A percentile compares a stretch with the other conserved stretches of the same genome.
Conservation (phyloP, 2,888 invertebrate genomes). For the Tryphoninae sp. region DNA sequence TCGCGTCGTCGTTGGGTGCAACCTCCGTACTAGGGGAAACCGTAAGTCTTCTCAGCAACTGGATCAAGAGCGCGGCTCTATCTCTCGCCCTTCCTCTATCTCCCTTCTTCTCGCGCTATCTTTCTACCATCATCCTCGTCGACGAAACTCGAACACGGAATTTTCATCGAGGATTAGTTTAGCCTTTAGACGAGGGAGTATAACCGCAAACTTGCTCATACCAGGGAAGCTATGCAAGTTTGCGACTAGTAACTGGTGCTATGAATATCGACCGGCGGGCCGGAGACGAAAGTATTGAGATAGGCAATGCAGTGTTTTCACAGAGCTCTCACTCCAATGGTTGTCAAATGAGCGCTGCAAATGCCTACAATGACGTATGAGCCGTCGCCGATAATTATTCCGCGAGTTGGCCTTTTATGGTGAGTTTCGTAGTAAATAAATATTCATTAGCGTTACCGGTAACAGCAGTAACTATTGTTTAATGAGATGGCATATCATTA, state of each 20-base stretch:
- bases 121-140: slow-evolving; percentile 15
- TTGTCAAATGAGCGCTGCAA: neutral
- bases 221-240: slow-evolving; percentile 47
- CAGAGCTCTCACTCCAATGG: neutral
- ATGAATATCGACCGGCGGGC: slow-evolving; percentile 46
- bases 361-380: neutral
- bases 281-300: neutral
- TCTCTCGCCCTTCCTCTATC: neutral
- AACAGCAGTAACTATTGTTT: slow-evolving; percentile 34
- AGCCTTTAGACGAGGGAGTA: slow-evolving; percentile 12
- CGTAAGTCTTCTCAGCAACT: slow-evolving; percentile 50
- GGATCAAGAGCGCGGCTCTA: slow-evolving; percentile 39
- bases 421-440: slow-evolving; percentile 34
- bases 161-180: slow-evolving; percentile 57
- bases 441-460: slow-evolving; percentile 32
- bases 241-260: slow-evolving; percentile 51
- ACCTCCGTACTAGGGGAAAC: slow-evolving; percentile 30
- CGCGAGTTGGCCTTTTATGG: neutral
- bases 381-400: slow-evolving; percentile 52
- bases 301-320: neutral
- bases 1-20: slow-evolving; percentile 43
- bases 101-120: slow-evolving; percentile 7
- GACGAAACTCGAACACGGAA: slow-evolving; percentile 48
- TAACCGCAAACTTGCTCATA: slow-evolving; percentile 42
- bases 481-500: slow-evolving; percentile 24